phyloP scores from a whole-genome alignment of 2,888 invertebrate genomes.

The Parochlus steinenii region DNA sequence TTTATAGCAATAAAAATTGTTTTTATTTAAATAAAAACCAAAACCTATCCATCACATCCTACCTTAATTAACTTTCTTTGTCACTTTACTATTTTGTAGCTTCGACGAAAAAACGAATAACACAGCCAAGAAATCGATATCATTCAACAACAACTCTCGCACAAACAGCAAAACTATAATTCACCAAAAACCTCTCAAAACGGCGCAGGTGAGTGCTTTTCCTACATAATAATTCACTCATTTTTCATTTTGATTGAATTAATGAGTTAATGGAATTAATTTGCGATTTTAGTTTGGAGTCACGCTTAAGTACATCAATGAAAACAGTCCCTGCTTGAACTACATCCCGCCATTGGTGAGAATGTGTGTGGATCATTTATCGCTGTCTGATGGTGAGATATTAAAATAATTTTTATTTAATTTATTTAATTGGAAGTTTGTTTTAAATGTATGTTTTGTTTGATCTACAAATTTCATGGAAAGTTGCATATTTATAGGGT shows the following conservation, averaged over 20 bases:
- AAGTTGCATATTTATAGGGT: no score
- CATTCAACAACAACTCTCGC: constrained; percentile 23
- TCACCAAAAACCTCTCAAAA: constrained; percentile 9
- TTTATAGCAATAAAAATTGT: no score
- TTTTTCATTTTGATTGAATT: constrained; percentile 1
- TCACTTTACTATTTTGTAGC: constrained; percentile 31
- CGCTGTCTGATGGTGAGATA: constrained; percentile 65
- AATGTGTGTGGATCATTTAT: constrained; percentile 80
- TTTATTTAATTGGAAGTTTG: constrained; percentile 5
- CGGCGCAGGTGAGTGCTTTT: constrained; percentile 13
- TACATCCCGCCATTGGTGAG: constrained; percentile 85
- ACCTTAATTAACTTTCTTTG: background rate
- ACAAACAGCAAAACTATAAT: constrained; percentile 20
- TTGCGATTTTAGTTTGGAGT: constrained; percentile 55
- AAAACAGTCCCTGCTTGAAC: constrained; percentile 56
- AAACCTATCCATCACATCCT: background rate
- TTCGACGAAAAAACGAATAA: constrained; percentile 58
- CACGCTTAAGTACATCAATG: constrained; percentile 76
- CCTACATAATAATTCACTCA: constrained; percentile 16
- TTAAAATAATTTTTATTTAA: constrained; percentile 3
- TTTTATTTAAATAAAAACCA: background rate
- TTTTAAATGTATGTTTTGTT: constrained; percentile 13
- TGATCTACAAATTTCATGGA: no score
- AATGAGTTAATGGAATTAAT: no score
- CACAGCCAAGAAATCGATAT: constrained; percentile 34